Evolutionary conservation across 2,888 invertebrate species (phyloP).

Genomic region (Drosophila dives): DNA sequence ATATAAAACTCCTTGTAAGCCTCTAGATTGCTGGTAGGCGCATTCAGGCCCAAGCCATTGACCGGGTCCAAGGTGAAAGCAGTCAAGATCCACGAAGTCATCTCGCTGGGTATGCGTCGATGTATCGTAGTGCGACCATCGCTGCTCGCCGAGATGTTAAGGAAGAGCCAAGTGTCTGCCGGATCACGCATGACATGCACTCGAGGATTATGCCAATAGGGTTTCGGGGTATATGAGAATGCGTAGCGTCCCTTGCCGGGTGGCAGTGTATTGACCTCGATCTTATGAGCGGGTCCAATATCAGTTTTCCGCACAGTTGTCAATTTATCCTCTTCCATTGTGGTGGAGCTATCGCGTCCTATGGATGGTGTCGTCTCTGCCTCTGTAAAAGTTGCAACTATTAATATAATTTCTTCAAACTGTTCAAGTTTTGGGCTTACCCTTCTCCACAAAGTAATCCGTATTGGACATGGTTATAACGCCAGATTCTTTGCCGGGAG

Average conservation of each 20-base stretch:
- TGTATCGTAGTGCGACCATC: slow-evolving; percentile 87
- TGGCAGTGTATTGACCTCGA: slow-evolving; percentile 89
- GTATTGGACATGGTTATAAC: slow-evolving; percentile 83
- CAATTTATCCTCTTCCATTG: slow-evolving; percentile 77
- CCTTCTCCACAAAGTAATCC: slow-evolving; percentile 79
- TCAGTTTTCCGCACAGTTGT: slow-evolving; percentile 84
- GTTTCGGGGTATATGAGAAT: slow-evolving; percentile 93
- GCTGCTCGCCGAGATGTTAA: slow-evolving; percentile 91
- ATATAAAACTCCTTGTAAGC: slow-evolving; percentile 94
- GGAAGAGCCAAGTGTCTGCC: slow-evolving; percentile 92
- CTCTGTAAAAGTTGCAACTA: slow-evolving; percentile 48
- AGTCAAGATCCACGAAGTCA: slow-evolving; percentile 93
- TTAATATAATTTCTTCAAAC: neutral
- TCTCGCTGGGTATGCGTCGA: slow-evolving; percentile 91
- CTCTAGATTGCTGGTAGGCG: slow-evolving; percentile 88
- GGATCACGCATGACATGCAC: slow-evolving; percentile 91
- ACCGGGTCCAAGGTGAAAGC: slow-evolving; percentile 92
- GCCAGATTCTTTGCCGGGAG: slow-evolving; percentile 83
- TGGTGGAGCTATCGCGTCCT: slow-evolving; percentile 49
- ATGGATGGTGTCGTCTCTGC: slow-evolving; percentile 69
- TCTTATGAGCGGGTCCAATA: slow-evolving; percentile 84
- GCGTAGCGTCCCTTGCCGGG: slow-evolving; percentile 95
- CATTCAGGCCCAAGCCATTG: slow-evolving; percentile 91
- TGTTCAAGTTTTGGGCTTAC: slow-evolving; percentile 36
- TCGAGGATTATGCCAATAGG: slow-evolving; percentile 92